Base-by-base conservation (phyloP, 2,888 invertebrate genomes). In the Pemphredon lugubris region DNA sequence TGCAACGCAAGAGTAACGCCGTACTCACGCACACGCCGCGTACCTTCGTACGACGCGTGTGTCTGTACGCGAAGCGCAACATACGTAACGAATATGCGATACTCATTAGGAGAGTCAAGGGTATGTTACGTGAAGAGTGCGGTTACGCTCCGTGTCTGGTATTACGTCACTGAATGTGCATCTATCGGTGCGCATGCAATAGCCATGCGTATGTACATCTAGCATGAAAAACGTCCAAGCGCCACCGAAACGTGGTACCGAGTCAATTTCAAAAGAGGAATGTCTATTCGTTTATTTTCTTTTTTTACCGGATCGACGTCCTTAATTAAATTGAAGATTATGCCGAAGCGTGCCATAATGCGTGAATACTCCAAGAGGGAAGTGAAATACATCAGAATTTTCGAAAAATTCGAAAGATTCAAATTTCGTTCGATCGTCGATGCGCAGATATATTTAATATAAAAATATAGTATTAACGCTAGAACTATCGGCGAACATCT, bases 91-190 rank as follows among this genome's bases (percentile, higher is more conserved):
- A 83, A 83, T 83, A 80, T 76, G 81, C 82, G 83, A 84, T 82
- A 82, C 81, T 87, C 84, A 85, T 84, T 84, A 84, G 83, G 80
- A 81, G 83, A 86, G 86, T 87, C 87, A 87, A 87, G 86, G 87
- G 86, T 86, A 86, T 72, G 83, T 84, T 85, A 83, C 84, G 84
- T 83, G 85, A 84, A 77, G 80, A 83, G 81, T 79, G 82, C 74
- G 75, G 82, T 84, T 84, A 83, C 79, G 80, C 75, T 77, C 63
- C 64, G 71, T 54, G 72, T 73, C 73, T 73, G 73, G 77, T 70
- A 80, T 83, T 79, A 79, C 83, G 77, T 81, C 75, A 80, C 53
- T 55, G 53, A 73, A 71, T 48, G 73, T 75, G 55, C 70, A 79
- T 68, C 69, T 73, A 70, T 71, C 66, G 57, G 40, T 68, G 75